Percentiles rank a stretch among this genome's conserved stretches.
Conservation (phyloP, 2,113 vertebrate species). For the Prunella himalayana region DNA sequence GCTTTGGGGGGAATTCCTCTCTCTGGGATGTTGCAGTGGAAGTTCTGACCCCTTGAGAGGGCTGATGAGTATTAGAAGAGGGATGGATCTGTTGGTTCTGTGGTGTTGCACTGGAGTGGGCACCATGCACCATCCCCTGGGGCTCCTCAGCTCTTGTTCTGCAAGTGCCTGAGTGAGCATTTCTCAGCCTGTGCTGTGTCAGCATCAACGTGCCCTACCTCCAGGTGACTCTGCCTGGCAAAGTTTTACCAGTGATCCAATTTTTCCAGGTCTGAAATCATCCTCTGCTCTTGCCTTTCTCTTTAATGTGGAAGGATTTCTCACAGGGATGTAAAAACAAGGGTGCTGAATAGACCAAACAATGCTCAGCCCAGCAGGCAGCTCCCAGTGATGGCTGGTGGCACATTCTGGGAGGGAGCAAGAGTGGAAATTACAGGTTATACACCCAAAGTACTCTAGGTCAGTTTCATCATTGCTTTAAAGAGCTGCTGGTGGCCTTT, state of each 20-base stretch:
- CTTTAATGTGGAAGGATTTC: background rate
- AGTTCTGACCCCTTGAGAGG: background rate
- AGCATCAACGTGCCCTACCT: background rate
- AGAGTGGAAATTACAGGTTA: background rate
- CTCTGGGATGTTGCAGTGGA: background rate
- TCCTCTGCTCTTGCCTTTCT: background rate
- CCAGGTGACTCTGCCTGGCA: background rate
- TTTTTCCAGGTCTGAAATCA: background rate
- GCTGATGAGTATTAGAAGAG: background rate
- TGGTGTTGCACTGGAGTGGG: background rate
- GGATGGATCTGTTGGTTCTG: background rate
- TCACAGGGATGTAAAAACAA: rapidly evolving
- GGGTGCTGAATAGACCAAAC: rapidly evolving
- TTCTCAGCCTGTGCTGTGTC: background rate
- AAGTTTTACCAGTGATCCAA: background rate
- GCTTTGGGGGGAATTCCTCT: background rate
- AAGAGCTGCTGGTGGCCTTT: background rate
- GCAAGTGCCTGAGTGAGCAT: background rate
- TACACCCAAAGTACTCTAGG: background rate
- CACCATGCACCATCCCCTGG: background rate
- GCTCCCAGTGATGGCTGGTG: rapidly evolving
- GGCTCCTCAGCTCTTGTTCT: background rate
- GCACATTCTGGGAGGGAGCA: background rate
- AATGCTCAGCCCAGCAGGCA: background rate
- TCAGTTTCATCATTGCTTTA: background rate